Base-by-base conservation (phyloP, 2,797 vertebrate species). In the Enteromius paludinosus region DNA sequence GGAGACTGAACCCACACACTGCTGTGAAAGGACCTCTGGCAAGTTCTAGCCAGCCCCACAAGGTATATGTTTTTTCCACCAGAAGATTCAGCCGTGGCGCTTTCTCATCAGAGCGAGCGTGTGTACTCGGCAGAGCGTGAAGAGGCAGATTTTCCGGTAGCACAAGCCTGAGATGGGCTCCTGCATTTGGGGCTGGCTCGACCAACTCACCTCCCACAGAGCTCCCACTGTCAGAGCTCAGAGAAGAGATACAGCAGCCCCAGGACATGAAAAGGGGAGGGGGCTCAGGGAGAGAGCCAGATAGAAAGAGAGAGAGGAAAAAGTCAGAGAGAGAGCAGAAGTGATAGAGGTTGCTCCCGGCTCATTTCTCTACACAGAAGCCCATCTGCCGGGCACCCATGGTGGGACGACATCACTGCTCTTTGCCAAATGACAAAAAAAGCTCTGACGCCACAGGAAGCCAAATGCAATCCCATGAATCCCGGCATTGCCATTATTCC, bases 71-170 rank as follows among this genome's bases (percentile, higher is more conserved):
- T 86, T 84, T 85, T 89, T 87, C 84, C 87, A 79, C 85, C 82
- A 85, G 87, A 85, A 89, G 87, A 85, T 86, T 90, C 87, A 82
- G 84, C 87, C 88, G 84, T 90, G 86, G 72, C 23, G 54, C 65
- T 78, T 88, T 77, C 83, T 91, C 87, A 84, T 87, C 91, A 90
- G 88, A 89, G 85, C 89, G 49, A 92, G 93, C 93, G 89, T 91
- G 93, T 87, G 87, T 41, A 87, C 90, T 94, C 94, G 87, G 82
- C 93, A 90, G 94, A 96, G 95, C 96, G 94, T 96, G 96, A 97
- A 97, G 93, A 94, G 95, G 93, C 93, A 95, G 95, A 97, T 98
- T 97, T 97, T 97, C 96, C 79, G 94, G 96, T 96, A 96, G 96
- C 95, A 86, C 93, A 93, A 96, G 95, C 95, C 92, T 95, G 95